These are phyloP conservation scores for Probosciger aterrimus DNA, from an alignment of 2,113 vertebrate genomes.

Conservation along the genomic window DNA sequence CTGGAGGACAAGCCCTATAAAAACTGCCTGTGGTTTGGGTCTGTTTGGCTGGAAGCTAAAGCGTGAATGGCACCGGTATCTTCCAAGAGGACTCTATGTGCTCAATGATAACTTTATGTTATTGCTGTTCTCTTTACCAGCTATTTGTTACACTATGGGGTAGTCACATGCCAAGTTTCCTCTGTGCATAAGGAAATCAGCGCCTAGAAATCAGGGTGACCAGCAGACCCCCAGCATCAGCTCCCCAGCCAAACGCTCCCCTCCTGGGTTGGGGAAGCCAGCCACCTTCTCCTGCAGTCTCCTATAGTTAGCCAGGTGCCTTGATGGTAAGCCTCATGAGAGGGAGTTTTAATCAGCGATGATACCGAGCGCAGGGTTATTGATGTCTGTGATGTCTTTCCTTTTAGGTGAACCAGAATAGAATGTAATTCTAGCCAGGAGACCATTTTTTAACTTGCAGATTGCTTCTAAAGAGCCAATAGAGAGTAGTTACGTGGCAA, in stretches of 20 bases:
- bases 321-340: neutral
- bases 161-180: neutral
- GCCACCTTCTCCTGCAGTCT: neutral
- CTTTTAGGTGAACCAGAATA: neutral
- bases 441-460: constrained; percentile 17
- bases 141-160: neutral
- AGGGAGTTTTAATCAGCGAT: neutral
- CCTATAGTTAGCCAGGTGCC: neutral
- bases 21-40: neutral
- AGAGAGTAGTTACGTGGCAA: constrained; percentile 4
- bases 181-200: neutral
- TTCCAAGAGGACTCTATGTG: neutral
- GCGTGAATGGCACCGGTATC: neutral
- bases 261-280: neutral
- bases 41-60: neutral
- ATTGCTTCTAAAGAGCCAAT: constrained; percentile 9
- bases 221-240: neutral
- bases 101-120: neutral
- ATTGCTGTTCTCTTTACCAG: neutral
- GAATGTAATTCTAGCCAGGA: constrained; percentile 16
- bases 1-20: neutral
- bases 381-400: neutral
- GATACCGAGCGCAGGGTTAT: neutral
- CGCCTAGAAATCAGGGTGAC: neutral
- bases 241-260: neutral